These are phyloP conservation scores for Gastrophysa polygoni DNA, from an alignment of 2,888 invertebrate species.

Conservation along the genomic window DNA sequence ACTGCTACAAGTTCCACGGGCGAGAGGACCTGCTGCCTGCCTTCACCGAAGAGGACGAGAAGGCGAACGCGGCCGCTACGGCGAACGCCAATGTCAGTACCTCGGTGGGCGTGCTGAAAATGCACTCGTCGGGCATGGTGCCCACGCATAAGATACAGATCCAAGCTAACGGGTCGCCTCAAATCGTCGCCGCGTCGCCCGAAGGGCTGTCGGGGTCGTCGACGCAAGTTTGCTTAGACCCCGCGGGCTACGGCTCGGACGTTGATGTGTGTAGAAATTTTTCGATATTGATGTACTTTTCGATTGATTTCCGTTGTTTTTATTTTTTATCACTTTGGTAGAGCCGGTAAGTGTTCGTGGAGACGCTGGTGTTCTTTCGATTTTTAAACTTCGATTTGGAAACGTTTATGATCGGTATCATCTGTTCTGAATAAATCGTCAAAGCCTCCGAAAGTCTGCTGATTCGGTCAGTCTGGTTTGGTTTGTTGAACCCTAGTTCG, in stretches of 20 bases:
- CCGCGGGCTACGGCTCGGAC: conserved; percentile 71
- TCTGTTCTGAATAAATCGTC: too few species aligned
- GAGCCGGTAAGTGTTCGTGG: conserved; percentile 15
- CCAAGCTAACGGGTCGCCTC: conserved; percentile 61
- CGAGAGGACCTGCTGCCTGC: conserved; percentile 94
- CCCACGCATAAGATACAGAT: conserved; percentile 60
- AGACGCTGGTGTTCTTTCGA: not conserved
- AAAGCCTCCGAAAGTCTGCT: too few species aligned
- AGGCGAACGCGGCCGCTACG: conserved; percentile 67
- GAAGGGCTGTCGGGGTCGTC: conserved; percentile 59
- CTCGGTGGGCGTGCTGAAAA: conserved; percentile 61
- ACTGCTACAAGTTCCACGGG: conserved; percentile 98
- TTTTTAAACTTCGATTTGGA: conserved; percentile 11
- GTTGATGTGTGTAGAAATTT: conserved; percentile 70
- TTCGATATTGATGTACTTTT: conserved; percentile 11
- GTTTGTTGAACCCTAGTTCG: too few species aligned
- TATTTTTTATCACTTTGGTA: conserved; percentile 32
- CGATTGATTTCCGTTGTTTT: conserved; percentile 15
- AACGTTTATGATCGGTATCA: not conserved
- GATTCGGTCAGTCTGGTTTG: too few species aligned
- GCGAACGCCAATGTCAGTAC: conserved; percentile 59
- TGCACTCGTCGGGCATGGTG: conserved; percentile 58
- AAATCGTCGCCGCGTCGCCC: conserved; percentile 62
- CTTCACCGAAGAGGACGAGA: conserved; percentile 91
- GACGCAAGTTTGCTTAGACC: conserved; percentile 80